These are phyloP conservation scores for Neostethus bicornis DNA, from an alignment of 2,797 vertebrate species.

Conservation along the genomic window DNA sequence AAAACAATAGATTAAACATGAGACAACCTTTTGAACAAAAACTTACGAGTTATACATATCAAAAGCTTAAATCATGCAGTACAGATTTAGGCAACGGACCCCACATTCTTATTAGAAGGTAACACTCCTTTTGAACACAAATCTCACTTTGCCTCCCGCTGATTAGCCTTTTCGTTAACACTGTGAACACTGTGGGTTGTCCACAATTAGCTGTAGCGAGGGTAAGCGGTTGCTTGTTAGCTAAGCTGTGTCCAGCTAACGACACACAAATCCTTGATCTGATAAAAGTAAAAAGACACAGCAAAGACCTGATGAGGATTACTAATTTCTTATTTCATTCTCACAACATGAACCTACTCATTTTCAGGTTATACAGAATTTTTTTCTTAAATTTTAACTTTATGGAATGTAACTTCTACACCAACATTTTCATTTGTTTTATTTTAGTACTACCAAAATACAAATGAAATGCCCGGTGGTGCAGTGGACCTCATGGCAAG, in stretches of 20 bases:
- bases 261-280: not conserved
- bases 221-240: slow-evolving; percentile 6
- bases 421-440: too few species aligned
- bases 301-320: not conserved
- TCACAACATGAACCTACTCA: too few species aligned
- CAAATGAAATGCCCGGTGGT: too few species aligned
- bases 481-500: too few species aligned
- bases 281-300: slow-evolving; percentile 4
- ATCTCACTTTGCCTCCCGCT: slow-evolving; percentile 21
- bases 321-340: not conserved
- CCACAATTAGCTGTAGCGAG: slow-evolving; percentile 25
- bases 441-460: too few species aligned
- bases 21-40: too few species aligned
- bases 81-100: slow-evolving; percentile 2
- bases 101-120: slow-evolving; percentile 7
- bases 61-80: not conserved
- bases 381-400: too few species aligned
- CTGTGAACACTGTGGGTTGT: slow-evolving; percentile 11
- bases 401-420: too few species aligned
- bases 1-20: not conserved
- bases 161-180: slow-evolving; percentile 47
- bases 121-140: slow-evolving; percentile 5
- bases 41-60: not conserved
- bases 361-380: too few species aligned
- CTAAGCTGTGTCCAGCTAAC: slow-evolving; percentile 10